phyloP scores from a whole-genome alignment of 2,113 vertebrate species.

The Dicrurus megarhynchus region DNA sequence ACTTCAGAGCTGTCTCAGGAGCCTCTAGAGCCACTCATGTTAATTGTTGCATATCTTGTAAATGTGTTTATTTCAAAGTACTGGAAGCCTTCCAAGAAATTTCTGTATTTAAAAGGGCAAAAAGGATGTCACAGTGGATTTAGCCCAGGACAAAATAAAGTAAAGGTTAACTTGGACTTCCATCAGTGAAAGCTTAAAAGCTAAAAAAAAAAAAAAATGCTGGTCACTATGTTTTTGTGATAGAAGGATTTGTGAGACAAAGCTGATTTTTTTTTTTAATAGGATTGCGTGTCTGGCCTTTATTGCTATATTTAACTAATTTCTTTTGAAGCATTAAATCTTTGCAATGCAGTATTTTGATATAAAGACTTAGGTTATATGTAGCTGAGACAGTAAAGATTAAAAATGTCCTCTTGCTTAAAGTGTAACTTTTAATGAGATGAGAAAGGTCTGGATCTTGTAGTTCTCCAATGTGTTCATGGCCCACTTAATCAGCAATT shows the following conservation, averaged over 20 bases:
- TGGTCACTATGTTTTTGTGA: not conserved
- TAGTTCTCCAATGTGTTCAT: not conserved
- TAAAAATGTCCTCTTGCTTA: not conserved
- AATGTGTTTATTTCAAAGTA: constrained; percentile 39
- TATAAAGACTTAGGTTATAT: not conserved
- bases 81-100: constrained; percentile 40
- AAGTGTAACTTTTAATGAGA: not conserved
- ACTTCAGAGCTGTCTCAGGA: constrained; percentile 13
- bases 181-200: constrained; percentile 23
- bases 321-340: not conserved
- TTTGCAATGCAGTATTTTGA: not conserved
- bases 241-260: constrained; percentile 19
- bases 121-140: not conserved
- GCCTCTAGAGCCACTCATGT: constrained; percentile 28
- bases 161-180: constrained; percentile 26
- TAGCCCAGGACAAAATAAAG: constrained; percentile 9
- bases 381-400: not conserved
- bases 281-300: not conserved
- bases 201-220: not conserved
- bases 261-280: not conserved
- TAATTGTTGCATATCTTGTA: constrained; percentile 39
- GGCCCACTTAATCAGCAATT: not conserved
- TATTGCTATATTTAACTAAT: not conserved
- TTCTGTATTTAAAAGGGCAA: constrained; percentile 1
- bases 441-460: not conserved